A percentile compares a stretch with the other conserved stretches of the same genome.
Evolutionary conservation across 1,140 invertebrate genomes (phyloP).

Genomic region (Aphaenogaster floridana): DNA sequence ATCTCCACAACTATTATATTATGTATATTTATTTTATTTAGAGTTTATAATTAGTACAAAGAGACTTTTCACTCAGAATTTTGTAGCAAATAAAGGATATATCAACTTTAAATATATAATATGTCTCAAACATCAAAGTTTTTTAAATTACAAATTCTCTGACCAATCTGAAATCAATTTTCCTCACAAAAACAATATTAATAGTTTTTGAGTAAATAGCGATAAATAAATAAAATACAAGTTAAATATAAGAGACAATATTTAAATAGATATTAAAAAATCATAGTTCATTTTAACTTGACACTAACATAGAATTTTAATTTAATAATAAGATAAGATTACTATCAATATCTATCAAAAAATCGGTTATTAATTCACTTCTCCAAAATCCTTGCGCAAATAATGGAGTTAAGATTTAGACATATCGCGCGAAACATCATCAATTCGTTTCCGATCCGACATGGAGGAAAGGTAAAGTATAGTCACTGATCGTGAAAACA

Average conservation of each 20-base stretch:
- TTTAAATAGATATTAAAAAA: background rate
- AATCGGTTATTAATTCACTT: background rate
- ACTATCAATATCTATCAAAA: background rate
- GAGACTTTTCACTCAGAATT: background rate
- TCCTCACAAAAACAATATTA: background rate
- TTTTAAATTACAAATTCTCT: background rate
- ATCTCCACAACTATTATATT: background rate
- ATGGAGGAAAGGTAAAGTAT: constrained; percentile 47
- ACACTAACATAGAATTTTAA: background rate
- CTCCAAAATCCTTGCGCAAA: background rate
- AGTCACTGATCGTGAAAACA: constrained; percentile 39
- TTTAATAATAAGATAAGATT: background rate
- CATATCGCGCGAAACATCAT: constrained; percentile 22
- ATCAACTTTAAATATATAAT: background rate
- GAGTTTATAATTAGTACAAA: constrained; percentile 3
- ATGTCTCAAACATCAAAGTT: background rate
- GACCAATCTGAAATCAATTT: background rate
- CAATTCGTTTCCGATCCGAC: constrained; percentile 59
- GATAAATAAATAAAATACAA: background rate
- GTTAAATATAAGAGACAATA: background rate
- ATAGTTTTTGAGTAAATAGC: background rate
- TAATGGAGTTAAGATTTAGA: background rate
- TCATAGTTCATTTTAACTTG: background rate
- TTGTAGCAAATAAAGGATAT: background rate
- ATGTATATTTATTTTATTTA: background rate